phyloP scores from a whole-genome alignment of 2,797 vertebrate species.

The Gymnocypris eckloni region DNA sequence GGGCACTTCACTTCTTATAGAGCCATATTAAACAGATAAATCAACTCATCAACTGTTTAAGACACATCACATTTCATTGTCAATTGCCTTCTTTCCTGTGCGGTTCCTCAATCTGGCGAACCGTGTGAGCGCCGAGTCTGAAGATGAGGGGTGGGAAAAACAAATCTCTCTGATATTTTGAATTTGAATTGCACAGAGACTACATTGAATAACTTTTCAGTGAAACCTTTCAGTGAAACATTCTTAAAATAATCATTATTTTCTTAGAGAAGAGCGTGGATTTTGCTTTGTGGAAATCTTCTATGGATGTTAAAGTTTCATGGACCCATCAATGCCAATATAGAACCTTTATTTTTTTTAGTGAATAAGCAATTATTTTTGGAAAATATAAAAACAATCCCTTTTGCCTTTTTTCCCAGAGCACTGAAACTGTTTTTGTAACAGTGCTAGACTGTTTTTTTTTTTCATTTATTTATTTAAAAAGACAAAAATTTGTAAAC shows the following conservation, averaged over 20 bases:
- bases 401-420: not conserved
- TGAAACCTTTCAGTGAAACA: too few relatives aligned
- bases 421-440: not conserved
- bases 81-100: not conserved
- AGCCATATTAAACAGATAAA: not conserved
- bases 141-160: not conserved
- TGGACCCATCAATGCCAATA: not conserved
- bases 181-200: not conserved
- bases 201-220: not conserved
- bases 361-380: not conserved
- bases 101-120: not conserved
- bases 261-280: too few relatives aligned
- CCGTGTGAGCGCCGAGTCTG: fast-evolving
- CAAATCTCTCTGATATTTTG: not conserved
- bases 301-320: not conserved
- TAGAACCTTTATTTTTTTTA: not conserved
- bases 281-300: not conserved
- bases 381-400: not conserved
- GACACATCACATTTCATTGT: not conserved
- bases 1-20: too few relatives aligned
- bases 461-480: too few relatives aligned
- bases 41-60: not conserved
- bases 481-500: not conserved
- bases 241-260: too few relatives aligned
- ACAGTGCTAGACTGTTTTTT: not conserved